Evolutionary conservation across 2,797 vertebrate species (phyloP).

Genomic region (Tokudaia muenninki): DNA sequence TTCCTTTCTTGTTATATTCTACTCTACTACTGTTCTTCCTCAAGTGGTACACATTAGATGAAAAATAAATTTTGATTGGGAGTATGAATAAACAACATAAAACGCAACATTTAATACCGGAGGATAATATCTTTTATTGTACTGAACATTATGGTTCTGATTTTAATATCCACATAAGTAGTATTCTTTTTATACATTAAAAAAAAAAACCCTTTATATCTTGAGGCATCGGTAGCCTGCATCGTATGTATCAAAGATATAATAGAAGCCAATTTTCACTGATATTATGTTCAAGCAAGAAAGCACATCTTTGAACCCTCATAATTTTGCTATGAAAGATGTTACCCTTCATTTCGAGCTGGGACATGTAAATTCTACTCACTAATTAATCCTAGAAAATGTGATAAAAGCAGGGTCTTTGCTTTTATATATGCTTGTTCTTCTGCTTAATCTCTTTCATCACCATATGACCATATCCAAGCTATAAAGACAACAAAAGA

Average conservation of each 20-base stretch:
- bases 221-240: not conserved
- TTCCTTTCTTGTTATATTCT: not conserved
- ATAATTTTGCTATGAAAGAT: slow-evolving; percentile 43
- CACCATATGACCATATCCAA: not conserved
- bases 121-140: slow-evolving; percentile 15
- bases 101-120: not conserved
- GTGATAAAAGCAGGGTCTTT: not conserved
- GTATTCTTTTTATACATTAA: slow-evolving; percentile 15
- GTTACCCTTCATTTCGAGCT: slow-evolving; percentile 12
- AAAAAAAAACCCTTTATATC: not conserved
- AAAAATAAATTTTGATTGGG: slow-evolving; percentile 51
- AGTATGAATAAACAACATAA: not conserved
- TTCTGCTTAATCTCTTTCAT: not conserved
- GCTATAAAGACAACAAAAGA: not conserved
- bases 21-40: not conserved
- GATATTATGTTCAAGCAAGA: not conserved
- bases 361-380: not conserved
- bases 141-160: not conserved
- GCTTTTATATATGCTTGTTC: slow-evolving; percentile 1
- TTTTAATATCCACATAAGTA: slow-evolving; percentile 30
- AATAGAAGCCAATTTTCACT: slow-evolving; percentile 24
- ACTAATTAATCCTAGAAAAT: slow-evolving; percentile 25
- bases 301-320: not conserved
- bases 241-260: not conserved
- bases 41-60: not conserved